Evolutionary conservation across 2,797 vertebrate species (phyloP), one percentile per base, ranked within the genome.

Genomic region (Cichlasoma orientale): DNA sequence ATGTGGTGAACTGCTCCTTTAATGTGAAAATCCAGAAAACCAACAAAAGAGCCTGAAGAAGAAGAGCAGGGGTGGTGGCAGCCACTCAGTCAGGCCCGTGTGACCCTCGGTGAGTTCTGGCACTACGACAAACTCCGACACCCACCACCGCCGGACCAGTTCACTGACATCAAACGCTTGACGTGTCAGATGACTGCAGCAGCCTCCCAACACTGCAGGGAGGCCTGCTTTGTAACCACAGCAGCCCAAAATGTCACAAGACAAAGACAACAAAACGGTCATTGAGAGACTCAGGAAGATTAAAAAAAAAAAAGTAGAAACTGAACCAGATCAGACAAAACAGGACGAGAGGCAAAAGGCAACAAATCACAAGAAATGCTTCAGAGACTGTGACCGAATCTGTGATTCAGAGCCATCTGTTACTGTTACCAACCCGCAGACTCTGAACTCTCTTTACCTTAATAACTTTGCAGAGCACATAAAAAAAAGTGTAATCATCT

Each of bases 171-270:
- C 16, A 21, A 18, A 57, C 12, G 5, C 80, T 18, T 57, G 25
- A 25, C 5, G 2, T 50, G 56, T 89, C 89, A 88, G 79, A 75
- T 86, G 89, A 90, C 82, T 85, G 53, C 72, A 31, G 12, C 31
- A 25, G 2, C 29, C 74, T 7, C 13, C 54, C 1, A 68, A 61
- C 58, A 56, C 75, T 3, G 57, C 72, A 5, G 68, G 85, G 68
- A 52, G 5, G 56, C 25, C 7, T 19, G 29, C 14, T 11, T 8
- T 58, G 69, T 47, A 21, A 68, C 70, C 75, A 9, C 2, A 21
- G 52, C 25, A 33, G 66, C 36, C 3, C 7, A 56, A 54, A 56
- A 54, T 9, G 5, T 52, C 73, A 18, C 56, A 54, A 71, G 27
- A n/a, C 56, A 27, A 72, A 23, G 5, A 21, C 33, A 71, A 70